These are phyloP conservation scores for Halcyon senegalensis DNA, from an alignment of 2,113 vertebrate species.

Conservation along the genomic window DNA sequence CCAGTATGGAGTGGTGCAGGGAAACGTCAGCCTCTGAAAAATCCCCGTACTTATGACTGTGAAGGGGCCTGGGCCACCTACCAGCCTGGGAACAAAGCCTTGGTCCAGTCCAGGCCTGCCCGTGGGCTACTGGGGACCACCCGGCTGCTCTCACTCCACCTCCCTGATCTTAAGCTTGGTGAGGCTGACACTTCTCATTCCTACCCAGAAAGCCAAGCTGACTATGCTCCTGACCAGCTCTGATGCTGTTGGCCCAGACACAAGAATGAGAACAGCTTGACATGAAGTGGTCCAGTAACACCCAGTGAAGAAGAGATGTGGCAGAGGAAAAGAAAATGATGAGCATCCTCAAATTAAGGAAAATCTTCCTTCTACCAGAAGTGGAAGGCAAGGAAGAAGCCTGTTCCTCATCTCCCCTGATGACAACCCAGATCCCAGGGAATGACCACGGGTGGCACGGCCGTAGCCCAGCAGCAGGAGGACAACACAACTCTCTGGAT, in stretches of 20 bases:
- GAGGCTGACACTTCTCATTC: background rate
- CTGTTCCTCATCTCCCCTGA: rapidly evolving
- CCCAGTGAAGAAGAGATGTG: background rate
- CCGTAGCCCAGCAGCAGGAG: background rate
- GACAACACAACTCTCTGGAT: background rate
- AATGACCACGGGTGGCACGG: background rate
- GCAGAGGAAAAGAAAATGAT: background rate
- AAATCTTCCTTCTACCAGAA: background rate
- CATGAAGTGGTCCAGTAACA: background rate
- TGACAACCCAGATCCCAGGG: background rate
- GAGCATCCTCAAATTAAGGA: background rate
- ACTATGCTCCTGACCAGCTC: background rate
- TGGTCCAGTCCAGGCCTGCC: background rate
- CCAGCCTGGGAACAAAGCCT: background rate
- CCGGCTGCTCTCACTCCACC: background rate
- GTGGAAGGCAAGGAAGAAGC: background rate
- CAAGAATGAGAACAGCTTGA: background rate
- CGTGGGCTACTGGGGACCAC: background rate
- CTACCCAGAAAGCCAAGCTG: background rate
- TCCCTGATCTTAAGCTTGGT: background rate
- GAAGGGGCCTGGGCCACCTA: background rate
- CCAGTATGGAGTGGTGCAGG: background rate
- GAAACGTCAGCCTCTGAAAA: background rate
- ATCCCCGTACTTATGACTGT: background rate
- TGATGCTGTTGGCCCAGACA: background rate